These are phyloP conservation scores for Pristionchus fissidentatus DNA, from an alignment of 2,888 invertebrate species.

Conservation along the genomic window DNA sequence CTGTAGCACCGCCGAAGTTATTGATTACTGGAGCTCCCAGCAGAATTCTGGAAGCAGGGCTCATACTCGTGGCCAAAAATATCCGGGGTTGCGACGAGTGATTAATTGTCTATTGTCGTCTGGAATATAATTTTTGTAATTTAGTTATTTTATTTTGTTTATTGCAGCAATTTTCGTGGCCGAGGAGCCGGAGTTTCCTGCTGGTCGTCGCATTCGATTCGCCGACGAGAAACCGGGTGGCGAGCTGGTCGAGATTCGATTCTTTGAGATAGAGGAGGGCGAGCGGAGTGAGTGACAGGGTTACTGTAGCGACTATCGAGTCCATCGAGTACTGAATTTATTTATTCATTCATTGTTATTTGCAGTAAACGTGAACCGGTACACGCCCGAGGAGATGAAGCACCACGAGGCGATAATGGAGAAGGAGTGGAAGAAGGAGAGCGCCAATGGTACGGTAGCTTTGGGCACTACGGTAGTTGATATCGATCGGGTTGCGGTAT, in stretches of 20 bases:
- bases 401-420: constrained; percentile 31
- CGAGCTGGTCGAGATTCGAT: constrained; percentile 38
- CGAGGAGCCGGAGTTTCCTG: constrained; percentile 39
- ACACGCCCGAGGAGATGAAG: constrained; percentile 49
- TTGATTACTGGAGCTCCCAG: no score
- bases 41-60: no score
- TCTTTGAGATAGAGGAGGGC: constrained; percentile 47
- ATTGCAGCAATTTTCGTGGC: constrained; percentile 36
- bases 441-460: constrained; percentile 17
- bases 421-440: constrained; percentile 34
- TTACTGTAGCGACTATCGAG: not conserved
- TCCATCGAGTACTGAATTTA: not conserved
- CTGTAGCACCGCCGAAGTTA: not conserved
- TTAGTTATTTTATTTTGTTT: not conserved
- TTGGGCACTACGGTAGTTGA: not conserved
- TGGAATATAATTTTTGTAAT: not conserved
- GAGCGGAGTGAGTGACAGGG: constrained; percentile 32
- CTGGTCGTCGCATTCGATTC: constrained; percentile 40
- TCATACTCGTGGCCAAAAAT: no score
- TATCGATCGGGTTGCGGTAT: not conserved
- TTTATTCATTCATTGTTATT: not conserved
- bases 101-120: no score
- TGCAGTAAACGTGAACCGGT: constrained; percentile 49
- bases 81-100: no score
- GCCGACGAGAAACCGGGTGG: constrained; percentile 34